phyloP scores from a whole-genome alignment of 2,888 invertebrate genomes.

The Drosophila infuscata region DNA sequence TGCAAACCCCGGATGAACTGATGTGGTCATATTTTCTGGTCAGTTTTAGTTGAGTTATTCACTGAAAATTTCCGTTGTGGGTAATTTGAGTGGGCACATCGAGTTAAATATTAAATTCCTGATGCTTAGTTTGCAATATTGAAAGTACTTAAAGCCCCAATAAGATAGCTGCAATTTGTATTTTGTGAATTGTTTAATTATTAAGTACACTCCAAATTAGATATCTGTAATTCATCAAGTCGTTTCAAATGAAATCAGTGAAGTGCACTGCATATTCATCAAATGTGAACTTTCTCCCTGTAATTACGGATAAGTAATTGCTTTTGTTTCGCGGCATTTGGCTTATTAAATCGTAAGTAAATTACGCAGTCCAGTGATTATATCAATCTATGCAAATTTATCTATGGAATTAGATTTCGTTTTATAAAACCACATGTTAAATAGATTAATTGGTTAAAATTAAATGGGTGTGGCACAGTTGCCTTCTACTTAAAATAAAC shows the following conservation, averaged over 20 bases:
- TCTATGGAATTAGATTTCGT: not conserved
- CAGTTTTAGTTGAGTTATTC: constrained; percentile 10
- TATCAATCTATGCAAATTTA: constrained; percentile 6
- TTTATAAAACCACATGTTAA: not conserved
- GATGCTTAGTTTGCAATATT: not conserved
- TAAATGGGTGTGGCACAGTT: not conserved
- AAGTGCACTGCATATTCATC: constrained; percentile 19
- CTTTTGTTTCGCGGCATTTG: constrained; percentile 8
- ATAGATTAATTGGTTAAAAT: not conserved
- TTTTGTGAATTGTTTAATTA: constrained; percentile 10
- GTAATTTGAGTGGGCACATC: constrained; percentile 1
- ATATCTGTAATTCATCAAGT: constrained; percentile 2
- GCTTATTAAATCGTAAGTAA: constrained; percentile 39
- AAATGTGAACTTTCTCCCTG: constrained; percentile 9
- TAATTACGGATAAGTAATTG: constrained; percentile 36
- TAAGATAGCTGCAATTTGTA: constrained; percentile 16
- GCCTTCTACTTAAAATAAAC: not conserved
- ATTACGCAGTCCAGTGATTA: constrained; percentile 39
- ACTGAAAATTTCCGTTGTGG: constrained; percentile 2
- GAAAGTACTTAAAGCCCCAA: not conserved
- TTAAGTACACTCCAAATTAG: constrained; percentile 7
- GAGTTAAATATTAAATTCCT: constrained; percentile 15
- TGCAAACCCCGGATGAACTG: constrained; percentile 7
- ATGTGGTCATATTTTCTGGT: constrained; percentile 38
- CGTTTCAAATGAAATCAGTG: constrained; percentile 15